A percentile compares a stretch with the other conserved stretches of the same genome.
These are phyloP conservation scores for Tetragonisca angustula DNA, from an alignment of 2,888 invertebrate genomes.

Conservation along the genomic window DNA sequence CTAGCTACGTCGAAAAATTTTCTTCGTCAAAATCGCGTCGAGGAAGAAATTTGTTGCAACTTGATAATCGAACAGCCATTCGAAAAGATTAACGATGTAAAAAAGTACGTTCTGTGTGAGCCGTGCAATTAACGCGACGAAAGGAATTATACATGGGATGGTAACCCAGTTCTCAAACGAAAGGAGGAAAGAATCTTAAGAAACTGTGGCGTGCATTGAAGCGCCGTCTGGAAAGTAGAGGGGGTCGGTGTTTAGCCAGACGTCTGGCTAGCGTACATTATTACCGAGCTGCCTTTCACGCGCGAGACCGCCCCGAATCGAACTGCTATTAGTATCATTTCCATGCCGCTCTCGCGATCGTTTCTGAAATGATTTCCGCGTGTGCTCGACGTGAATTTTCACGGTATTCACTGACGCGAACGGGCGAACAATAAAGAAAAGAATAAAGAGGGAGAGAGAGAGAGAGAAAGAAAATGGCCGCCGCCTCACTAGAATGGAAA, in stretches of 20 bases:
- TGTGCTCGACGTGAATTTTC: neutral
- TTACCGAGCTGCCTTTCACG: slow-evolving; percentile 38
- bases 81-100: neutral
- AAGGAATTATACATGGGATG: neutral
- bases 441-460: neutral
- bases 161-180: neutral
- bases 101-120: too few species aligned
- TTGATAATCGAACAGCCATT: neutral
- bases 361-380: slow-evolving; percentile 14
- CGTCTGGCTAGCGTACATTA: slow-evolving; percentile 49
- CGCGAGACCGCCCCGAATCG: slow-evolving; percentile 17
- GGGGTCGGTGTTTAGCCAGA: slow-evolving; percentile 48
- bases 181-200: neutral
- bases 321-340: slow-evolving; percentile 25
- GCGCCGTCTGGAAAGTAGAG: slow-evolving; percentile 30
- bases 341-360: neutral
- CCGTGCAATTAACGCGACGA: neutral
- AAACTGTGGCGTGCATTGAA: slow-evolving; percentile 1
- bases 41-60: neutral
- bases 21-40: too few species aligned
- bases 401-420: neutral
- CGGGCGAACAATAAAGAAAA: too few species aligned
- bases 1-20: neutral
- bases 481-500: slow-evolving; percentile 9
- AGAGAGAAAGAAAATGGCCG: neutral